Evolutionary conservation across 1,140 invertebrate species (phyloP).

Genomic region (Drosophila nasuta): DNA sequence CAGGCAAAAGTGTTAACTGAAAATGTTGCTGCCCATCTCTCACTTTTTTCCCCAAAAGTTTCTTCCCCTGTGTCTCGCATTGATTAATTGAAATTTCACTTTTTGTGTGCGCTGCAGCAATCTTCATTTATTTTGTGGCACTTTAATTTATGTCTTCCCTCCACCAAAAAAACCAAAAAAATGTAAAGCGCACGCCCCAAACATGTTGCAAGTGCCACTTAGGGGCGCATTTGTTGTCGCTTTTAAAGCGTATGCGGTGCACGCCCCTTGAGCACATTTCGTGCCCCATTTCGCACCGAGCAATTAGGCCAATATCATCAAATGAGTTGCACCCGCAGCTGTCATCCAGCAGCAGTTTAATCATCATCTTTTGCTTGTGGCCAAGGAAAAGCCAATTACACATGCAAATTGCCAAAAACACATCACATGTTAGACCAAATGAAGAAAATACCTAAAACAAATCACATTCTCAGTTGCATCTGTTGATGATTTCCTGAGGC

Average conservation of each 20-base stretch:
- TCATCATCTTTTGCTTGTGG: conserved; percentile 22
- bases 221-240: conserved; percentile 63
- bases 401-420: conserved; percentile 57
- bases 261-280: conserved; percentile 54
- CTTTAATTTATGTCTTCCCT: conserved; percentile 35
- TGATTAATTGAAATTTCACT: conserved; percentile 74
- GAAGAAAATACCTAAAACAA: background rate
- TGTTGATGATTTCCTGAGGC: conserved; percentile 17
- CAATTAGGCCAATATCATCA: conserved; percentile 67
- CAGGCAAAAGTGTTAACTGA: conserved; percentile 69
- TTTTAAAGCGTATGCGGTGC: conserved; percentile 61
- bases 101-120: conserved; percentile 24
- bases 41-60: background rate
- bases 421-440: background rate
- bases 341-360: conserved; percentile 55
- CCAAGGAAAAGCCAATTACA: conserved; percentile 51
- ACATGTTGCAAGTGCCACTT: conserved; percentile 78
- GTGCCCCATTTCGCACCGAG: conserved; percentile 34
- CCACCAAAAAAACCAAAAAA: conserved; percentile 10
- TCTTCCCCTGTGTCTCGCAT: background rate
- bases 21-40: conserved; percentile 8
- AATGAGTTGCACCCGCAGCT: conserved; percentile 55
- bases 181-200: conserved; percentile 59
- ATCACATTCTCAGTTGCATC: conserved; percentile 21
- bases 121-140: conserved; percentile 56